Conservation (phyloP, 2,888 invertebrate species). For the Osmoderma eremita region DNA sequence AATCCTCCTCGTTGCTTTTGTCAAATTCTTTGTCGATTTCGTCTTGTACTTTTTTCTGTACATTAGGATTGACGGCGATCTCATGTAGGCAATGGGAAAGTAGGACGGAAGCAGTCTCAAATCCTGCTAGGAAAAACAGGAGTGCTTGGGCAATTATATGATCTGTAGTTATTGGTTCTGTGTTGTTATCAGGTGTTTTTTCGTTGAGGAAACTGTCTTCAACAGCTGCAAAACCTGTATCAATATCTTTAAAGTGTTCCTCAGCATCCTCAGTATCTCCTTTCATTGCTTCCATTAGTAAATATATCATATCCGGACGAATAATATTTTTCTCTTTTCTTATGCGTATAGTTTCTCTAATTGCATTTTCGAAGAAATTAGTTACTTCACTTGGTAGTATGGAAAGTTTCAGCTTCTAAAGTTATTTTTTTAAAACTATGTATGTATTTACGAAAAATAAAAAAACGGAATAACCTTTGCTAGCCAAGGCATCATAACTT, state of each 20-base stretch:
- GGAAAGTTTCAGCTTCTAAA: slow-evolving; percentile 7
- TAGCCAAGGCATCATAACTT: background rate
- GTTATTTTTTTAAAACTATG: background rate
- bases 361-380: slow-evolving; percentile 12
- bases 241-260: slow-evolving; percentile 1
- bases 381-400: slow-evolving; percentile 5
- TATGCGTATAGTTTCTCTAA: slow-evolving; percentile 6
- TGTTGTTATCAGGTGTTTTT: background rate
- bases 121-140: slow-evolving; percentile 64
- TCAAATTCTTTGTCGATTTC: slow-evolving; percentile 65
- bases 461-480: slow-evolving; percentile 6
- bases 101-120: slow-evolving; percentile 63
- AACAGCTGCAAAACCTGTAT: slow-evolving; percentile 23
- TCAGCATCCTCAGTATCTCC: background rate
- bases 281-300: slow-evolving; percentile 33
- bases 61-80: slow-evolving; percentile 62
- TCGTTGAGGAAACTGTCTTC: background rate
- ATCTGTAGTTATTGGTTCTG: slow-evolving; percentile 1
- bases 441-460: background rate
- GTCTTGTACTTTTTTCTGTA: slow-evolving; percentile 65
- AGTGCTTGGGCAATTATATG: slow-evolving; percentile 57
- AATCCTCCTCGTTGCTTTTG: slow-evolving; percentile 58
- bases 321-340: slow-evolving; percentile 25
- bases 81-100: slow-evolving; percentile 60
- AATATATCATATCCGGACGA: slow-evolving; percentile 33